phyloP scores from a whole-genome alignment of 2,888 invertebrate genomes.

The Pheosia tremula region DNA sequence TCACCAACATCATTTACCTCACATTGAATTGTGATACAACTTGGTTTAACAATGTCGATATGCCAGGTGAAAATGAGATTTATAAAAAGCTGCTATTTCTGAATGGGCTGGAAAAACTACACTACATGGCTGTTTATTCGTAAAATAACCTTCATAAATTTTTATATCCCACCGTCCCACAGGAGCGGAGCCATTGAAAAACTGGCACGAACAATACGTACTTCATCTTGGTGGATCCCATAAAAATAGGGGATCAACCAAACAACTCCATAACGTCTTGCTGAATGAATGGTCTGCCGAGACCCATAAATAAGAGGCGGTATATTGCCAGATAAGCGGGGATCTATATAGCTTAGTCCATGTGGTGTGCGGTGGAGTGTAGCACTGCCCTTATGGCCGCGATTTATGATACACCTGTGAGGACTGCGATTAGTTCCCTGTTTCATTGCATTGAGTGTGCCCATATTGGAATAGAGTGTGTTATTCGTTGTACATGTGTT shows the following conservation, averaged over 20 bases:
- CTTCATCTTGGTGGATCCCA: conserved; percentile 52
- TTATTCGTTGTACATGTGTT: too few species aligned
- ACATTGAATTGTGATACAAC: too few species aligned
- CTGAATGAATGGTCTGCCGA: conserved; percentile 70
- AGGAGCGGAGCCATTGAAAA: background rate
- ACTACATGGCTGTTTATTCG: too few species aligned
- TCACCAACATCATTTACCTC: too few species aligned
- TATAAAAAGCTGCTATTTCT: too few species aligned
- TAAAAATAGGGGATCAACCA: conserved; percentile 61
- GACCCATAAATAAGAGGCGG: conserved; percentile 66
- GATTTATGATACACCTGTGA: conserved; percentile 69
- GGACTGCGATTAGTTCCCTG: conserved; percentile 43
- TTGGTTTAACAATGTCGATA: too few species aligned
- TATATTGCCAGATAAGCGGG: conserved; percentile 71
- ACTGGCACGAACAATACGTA: conserved; percentile 23
- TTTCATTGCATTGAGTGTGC: conserved; percentile 37
- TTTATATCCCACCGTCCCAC: background rate
- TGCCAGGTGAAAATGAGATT: too few species aligned
- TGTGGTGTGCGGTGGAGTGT: conserved; percentile 60
- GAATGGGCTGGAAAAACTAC: too few species aligned
- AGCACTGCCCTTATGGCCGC: conserved; percentile 54
- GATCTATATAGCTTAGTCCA: conserved; percentile 76
- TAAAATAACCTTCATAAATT: too few species aligned
- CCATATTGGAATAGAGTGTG: too few species aligned
- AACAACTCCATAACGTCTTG: conserved; percentile 66